Percentiles rank a stretch among this genome's conserved stretches.
These are phyloP conservation scores for Cydia strobilella DNA, from an alignment of 1,140 invertebrate species.

Conservation along the genomic window DNA sequence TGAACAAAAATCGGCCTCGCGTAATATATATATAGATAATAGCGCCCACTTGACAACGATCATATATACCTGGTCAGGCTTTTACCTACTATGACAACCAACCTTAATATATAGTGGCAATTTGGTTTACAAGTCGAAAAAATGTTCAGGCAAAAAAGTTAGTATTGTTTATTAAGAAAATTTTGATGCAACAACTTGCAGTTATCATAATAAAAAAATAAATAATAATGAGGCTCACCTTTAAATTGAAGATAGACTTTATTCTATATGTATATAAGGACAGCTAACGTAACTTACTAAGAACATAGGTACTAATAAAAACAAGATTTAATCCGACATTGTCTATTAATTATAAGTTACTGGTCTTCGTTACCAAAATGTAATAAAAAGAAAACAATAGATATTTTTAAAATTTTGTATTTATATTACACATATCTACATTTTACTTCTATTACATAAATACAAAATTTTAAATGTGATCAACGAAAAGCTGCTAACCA, in stretches of 20 bases:
- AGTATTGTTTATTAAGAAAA: constrained; percentile 77
- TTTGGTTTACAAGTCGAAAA: constrained; percentile 53
- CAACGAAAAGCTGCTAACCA: constrained; percentile 79
- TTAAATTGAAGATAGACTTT: constrained; percentile 59
- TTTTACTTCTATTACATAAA: constrained; percentile 80
- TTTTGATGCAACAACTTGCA: constrained; percentile 76
- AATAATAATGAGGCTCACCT: constrained; percentile 73
- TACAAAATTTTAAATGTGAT: constrained; percentile 81
- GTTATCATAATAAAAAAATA: constrained; percentile 76
- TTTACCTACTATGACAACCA: neutral
- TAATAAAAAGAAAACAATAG: constrained; percentile 73
- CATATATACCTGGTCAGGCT: too few species aligned
- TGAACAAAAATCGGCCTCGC: too few species aligned
- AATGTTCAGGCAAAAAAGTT: constrained; percentile 70
- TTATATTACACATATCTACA: constrained; percentile 81
- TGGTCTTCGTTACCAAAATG: constrained; percentile 68
- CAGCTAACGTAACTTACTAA: constrained; percentile 76
- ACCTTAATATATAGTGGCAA: constrained; percentile 6
- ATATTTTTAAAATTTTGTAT: constrained; percentile 81
- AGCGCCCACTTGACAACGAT: too few species aligned
- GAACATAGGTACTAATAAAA: constrained; percentile 73
- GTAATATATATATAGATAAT: too few species aligned
- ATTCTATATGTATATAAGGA: constrained; percentile 67
- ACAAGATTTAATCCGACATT: constrained; percentile 71
- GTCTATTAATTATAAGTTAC: constrained; percentile 64